Evolutionary conservation across 2,797 vertebrate species (phyloP), one percentile per base, ranked within the genome.

Genomic region (Malurus leucopterus): DNA sequence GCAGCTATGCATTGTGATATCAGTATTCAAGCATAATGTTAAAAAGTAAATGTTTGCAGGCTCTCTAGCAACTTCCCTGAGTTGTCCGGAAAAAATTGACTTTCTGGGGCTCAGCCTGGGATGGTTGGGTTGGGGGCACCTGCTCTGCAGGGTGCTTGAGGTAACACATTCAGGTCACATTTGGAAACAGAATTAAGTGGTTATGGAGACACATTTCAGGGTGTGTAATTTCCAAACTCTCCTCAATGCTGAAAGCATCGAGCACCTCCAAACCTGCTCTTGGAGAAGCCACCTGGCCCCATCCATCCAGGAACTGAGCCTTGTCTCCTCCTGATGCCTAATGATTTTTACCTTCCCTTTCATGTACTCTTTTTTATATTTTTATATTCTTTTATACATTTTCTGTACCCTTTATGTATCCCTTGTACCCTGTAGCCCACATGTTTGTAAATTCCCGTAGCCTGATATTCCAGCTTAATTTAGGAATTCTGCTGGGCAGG

Each of bases 221-320:
- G 16, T 63, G 20, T 30, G 44, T 11, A 34, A 64, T 81, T 47
- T n/a, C 79, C n/a, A 47, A 91, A 47, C 23, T 10, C 29, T 27
- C 4, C 54, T 86, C 18, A 7, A 0, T 0, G 53, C 27, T 29
- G 55, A 43, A 49, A 20, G 1, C 2, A 17, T 1, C 11, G 71
- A 44, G 51, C 40, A 16, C 5, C 36, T 82, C 47, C 4, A 1
- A 0, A 1, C 2, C 34, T 8, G 27, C 47, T 43, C 75, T 4
- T 17, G 49, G 62, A 36, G 59, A 21, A 43, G 30, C 23, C 76
- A 41, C 29, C 4, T 5, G 34, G 19, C 41, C 40, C 44, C 34
- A 21, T 0, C 0, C 20, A 51, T 38, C 0, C 0, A 27, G 54
- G n/a, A 55, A 49, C 11, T 0, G 0, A 82, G 68, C 22, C 4